Evolutionary conservation across 2,888 invertebrate genomes (phyloP), one percentile per base, ranked within the genome.

Genomic region (Chromoteleia sp.): DNA sequence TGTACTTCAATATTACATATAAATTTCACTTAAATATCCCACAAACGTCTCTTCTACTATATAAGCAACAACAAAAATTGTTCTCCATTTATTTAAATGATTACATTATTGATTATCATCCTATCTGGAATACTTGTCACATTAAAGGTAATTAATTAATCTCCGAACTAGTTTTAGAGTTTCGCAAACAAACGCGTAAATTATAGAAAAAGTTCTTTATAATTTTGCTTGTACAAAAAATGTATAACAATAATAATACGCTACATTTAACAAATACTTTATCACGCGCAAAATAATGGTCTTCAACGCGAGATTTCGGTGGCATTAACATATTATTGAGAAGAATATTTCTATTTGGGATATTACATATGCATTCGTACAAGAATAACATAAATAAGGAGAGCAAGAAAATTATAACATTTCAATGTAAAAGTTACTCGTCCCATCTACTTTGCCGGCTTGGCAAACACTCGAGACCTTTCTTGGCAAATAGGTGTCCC

Each of bases 401-500:
- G 39, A 52, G 52, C 68, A 81, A 59, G 71, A 81, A 76, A 81
- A 76, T 81, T 81, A 81, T 81, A 71, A 81, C 73, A 77, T 81
- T 77, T 81, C 81, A 73, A 63, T 77, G 81, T 76, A 63, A 81
- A 81, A 76, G 76, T 81, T 76, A 67, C 76, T 48, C 65, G 76
- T 76, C 41, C 73, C 33, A 58, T 70, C 80, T 63, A 81, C 76
- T 67, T 81, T 73, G 81, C 54, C 68, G 68, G 73, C 68, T 81
- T 81, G 76, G 81, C 76, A 76, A 81, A 77, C 81, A 76, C 76
- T 76, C 76, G 81, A 61, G 73, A 77, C 77, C 77, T 81, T 81
- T 77, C 81, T 77, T 77, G 73, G 73, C 81, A 81, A 81, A 81
- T 81, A 81, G 77, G 81, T 81, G 77, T 81, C 81, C 68, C 73